A percentile compares a stretch with the other conserved stretches of the same genome.
Evolutionary conservation across 2,797 vertebrate species (phyloP).

Genomic region (Mergus octosetaceus): DNA sequence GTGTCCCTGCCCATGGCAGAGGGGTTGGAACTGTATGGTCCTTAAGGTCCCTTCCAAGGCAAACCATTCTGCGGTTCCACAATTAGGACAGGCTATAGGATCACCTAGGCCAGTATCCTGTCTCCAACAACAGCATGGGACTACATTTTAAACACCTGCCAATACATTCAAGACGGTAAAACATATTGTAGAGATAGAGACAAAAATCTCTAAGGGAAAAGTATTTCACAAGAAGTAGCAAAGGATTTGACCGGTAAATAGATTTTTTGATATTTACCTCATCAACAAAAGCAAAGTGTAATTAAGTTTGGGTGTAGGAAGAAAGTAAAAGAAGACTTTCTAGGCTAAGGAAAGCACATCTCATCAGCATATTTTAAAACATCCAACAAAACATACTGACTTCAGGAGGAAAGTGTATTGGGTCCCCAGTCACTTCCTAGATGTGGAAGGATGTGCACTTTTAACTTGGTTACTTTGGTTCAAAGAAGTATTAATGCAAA

Average conservation of each 20-base stretch:
- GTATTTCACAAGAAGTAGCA: neutral
- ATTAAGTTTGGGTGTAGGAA: neutral
- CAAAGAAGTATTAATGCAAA: neutral
- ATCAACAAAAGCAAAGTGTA: neutral
- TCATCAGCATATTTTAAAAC: neutral
- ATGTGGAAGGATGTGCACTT: neutral
- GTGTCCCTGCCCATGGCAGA: too few relatives aligned
- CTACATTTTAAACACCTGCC: neutral
- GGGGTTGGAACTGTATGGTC: too few relatives aligned
- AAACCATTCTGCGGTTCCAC: too few relatives aligned
- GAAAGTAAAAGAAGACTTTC: neutral
- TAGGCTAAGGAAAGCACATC: neutral
- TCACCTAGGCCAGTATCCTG: neutral
- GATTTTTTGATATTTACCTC: neutral
- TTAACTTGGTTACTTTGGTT: neutral
- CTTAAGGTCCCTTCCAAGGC: too few relatives aligned
- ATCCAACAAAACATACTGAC: neutral
- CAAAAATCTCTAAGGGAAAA: neutral
- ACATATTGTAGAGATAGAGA: neutral
- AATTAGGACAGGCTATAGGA: neutral
- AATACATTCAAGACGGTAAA: neutral
- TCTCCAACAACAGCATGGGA: neutral
- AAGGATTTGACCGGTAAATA: neutral
- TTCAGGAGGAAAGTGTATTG: fast-evolving
- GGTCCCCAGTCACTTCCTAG: neutral